phyloP scores from a whole-genome alignment of 2,113 vertebrate genomes.

The Gyps fulvus region DNA sequence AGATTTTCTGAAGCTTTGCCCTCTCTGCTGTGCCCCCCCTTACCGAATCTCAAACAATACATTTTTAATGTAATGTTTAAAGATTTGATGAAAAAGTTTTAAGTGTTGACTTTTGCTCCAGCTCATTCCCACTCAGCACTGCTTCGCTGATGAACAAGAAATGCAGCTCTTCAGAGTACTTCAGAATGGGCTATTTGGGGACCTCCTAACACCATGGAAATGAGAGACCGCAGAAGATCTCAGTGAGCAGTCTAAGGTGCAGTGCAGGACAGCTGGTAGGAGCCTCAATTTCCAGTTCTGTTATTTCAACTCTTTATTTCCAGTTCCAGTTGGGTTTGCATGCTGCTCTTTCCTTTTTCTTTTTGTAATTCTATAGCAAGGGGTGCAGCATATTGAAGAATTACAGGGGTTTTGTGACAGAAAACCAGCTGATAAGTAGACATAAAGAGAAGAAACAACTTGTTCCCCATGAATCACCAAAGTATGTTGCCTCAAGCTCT shows the following conservation, averaged over 20 bases:
- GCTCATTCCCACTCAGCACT: not conserved
- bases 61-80: constrained; percentile 15
- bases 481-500: not conserved
- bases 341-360: not conserved
- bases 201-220: not conserved
- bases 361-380: not conserved
- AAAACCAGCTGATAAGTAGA: not conserved
- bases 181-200: not conserved
- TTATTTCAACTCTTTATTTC: not conserved
- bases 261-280: not conserved
- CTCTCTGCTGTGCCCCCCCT: not conserved
- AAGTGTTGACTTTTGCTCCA: constrained; percentile 37
- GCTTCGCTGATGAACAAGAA: not conserved
- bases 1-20: not conserved
- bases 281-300: not conserved
- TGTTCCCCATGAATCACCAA: not conserved
- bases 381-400: accelerated
- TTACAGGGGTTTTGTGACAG: not conserved
- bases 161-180: not conserved
- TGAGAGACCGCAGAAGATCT: not conserved
- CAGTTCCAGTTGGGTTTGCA: not conserved
- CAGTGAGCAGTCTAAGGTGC: not conserved
- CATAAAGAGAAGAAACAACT: not conserved
- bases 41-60: not conserved
- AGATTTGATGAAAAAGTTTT: constrained; percentile 42